Percentiles rank a stretch among this genome's conserved stretches.
These are phyloP conservation scores for Diadophis punctatus DNA, from an alignment of 2,113 vertebrate genomes.

Conservation along the genomic window DNA sequence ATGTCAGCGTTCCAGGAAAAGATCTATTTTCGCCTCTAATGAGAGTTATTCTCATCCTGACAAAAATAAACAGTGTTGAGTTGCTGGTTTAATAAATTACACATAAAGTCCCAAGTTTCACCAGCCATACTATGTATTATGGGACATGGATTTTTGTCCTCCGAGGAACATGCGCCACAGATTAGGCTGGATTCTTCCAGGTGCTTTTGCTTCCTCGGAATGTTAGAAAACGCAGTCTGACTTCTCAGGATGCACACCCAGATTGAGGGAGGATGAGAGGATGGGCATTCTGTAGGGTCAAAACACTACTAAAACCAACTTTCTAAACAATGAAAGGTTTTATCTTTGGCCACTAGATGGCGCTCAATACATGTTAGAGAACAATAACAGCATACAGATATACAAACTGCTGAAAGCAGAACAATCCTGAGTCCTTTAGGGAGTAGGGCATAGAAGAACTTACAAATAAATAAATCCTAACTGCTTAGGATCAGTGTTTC, in stretches of 20 bases:
- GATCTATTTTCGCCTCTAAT: too few relatives aligned
- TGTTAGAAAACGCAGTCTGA: background rate
- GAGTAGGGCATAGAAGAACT: too few relatives aligned
- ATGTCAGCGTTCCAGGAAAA: too few relatives aligned
- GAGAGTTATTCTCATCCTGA: too few relatives aligned
- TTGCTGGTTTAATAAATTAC: background rate
- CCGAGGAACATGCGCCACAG: background rate
- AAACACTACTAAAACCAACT: background rate
- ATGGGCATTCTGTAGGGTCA: background rate
- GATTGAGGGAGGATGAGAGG: background rate
- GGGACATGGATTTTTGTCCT: background rate
- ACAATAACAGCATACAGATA: background rate
- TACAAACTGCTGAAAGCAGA: too few relatives aligned
- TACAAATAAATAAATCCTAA: too few relatives aligned
- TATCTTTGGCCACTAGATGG: background rate
- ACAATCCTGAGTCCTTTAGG: too few relatives aligned
- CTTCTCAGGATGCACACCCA: background rate
- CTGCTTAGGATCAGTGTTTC: too few relatives aligned
- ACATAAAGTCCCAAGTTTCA: background rate
- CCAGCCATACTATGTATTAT: background rate
- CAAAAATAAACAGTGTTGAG: background rate
- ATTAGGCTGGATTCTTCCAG: background rate
- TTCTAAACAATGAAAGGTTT: background rate
- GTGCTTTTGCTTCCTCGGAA: background rate
- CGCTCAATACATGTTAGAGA: background rate